Base-by-base conservation (phyloP, 2,888 invertebrate genomes). In the Omphaloscelis lunosa region DNA sequence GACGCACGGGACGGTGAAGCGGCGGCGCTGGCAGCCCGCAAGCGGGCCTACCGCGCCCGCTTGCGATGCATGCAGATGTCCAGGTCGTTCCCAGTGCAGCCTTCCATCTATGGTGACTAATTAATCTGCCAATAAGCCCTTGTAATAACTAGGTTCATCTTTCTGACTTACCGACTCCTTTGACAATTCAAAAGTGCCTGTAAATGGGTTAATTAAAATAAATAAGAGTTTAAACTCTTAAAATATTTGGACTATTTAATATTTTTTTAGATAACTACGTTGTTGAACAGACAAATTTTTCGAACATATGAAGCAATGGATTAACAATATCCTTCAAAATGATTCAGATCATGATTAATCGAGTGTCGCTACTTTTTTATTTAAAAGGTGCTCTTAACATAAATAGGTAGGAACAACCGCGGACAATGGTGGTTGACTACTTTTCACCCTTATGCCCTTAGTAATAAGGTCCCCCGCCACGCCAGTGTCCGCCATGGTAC, bases 61-160 rank as follows among this genome's bases (percentile, higher is more conserved):
- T 91, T 96, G 63, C 94, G 96, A 0, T 95, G 95, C 88, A 93
- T 96, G 90, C 96, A 96, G 88, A 94, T 96, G 93, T 92, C 94
- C 8, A 90, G 95, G 75, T 89, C 91, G 5, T 94, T 92, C 80
- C 89, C 93, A 3, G 82, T 89, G 5, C 94, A 92, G 41, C 82
- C 93, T 1, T 82, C 90, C 0, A 76, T 87, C 29, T 96, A 92
- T 83, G 94, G 96, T 95, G 83, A 90, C 90, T 85, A 41, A 61
- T 39, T 23, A 51, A 51, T 17, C 8, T 48, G 34, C n/a, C 17
- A 53, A n/a, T 7, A n/a, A 67, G 23, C 9, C 23, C 29, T 59
- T 29, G 17, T n/a, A n/a, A n/a, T n/a, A 56, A 58, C 27, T 58
- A 58, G 27, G 0, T 58, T 58, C 27, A 58, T 58, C 27, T 58